phyloP scores from a whole-genome alignment of 2,797 vertebrate genomes.

The Chiloscyllium punctatum region DNA sequence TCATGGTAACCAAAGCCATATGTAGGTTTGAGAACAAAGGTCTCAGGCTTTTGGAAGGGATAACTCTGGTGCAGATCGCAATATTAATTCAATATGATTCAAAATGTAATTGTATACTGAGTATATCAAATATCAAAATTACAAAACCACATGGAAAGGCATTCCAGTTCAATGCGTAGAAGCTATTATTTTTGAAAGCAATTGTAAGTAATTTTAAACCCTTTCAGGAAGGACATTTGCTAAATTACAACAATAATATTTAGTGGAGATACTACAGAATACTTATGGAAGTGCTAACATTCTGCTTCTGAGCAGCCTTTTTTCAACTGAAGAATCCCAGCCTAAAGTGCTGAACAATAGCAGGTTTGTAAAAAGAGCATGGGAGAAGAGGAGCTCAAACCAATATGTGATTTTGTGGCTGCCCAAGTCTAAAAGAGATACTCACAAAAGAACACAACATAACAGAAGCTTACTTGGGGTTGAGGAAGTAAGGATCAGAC shows the following conservation, averaged over 20 bases:
- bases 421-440: conserved; percentile 1
- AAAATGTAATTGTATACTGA: conserved; percentile 17
- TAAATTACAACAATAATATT: not conserved
- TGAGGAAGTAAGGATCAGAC: no score
- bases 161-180: not conserved
- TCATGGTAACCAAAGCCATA: conserved; percentile 20
- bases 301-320: not conserved
- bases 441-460: not conserved
- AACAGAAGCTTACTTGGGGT: not conserved
- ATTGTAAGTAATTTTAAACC: not conserved
- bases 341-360: not conserved
- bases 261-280: not conserved
- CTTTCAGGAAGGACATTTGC: not conserved
- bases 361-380: not conserved
- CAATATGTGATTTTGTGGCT: not conserved
- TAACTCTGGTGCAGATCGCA: no score
- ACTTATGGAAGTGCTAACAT: not conserved
- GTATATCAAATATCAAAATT: not conserved
- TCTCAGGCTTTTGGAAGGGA: not conserved
- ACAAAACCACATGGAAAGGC: not conserved
- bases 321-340: not conserved
- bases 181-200: not conserved
- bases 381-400: not conserved
- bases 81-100: not conserved
- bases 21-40: not conserved